A percentile compares a stretch with the other conserved stretches of the same genome.
phyloP scores from a whole-genome alignment of 2,888 invertebrate genomes.

The Ectropis crepuscularia region DNA sequence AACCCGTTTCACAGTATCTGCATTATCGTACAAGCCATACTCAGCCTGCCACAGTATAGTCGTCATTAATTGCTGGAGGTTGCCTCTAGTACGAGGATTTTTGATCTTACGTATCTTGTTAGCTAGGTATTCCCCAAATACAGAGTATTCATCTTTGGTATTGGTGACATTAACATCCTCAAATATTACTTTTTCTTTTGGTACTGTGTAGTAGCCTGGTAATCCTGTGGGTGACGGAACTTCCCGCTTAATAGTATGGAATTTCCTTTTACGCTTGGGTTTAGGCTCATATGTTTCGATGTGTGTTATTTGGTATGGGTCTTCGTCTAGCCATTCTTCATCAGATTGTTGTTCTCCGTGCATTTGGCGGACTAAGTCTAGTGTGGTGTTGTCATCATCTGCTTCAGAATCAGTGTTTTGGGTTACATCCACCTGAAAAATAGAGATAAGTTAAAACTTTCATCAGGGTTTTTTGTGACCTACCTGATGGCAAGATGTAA shows the following conservation, averaged over 20 bases:
- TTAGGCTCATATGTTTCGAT: constrained; percentile 65
- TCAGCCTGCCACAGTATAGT: constrained; percentile 79
- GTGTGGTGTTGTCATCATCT: constrained; percentile 56
- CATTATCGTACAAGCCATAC: constrained; percentile 72
- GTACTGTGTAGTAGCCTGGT: constrained; percentile 51
- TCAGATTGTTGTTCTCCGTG: constrained; percentile 61
- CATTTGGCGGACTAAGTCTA: constrained; percentile 68
- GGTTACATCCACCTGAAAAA: constrained; percentile 63
- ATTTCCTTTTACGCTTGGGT: constrained; percentile 57
- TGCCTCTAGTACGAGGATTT: constrained; percentile 64
- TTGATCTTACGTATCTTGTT: constrained; percentile 74
- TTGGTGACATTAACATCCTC: constrained; percentile 49
- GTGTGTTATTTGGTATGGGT: constrained; percentile 60
- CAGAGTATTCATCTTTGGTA: constrained; percentile 68
- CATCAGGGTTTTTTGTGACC: background rate
- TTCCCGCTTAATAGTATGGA: constrained; percentile 70
- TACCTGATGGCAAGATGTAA: background rate
- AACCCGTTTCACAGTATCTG: constrained; percentile 71
- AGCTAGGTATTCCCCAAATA: constrained; percentile 77
- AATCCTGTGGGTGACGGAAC: constrained; percentile 59
- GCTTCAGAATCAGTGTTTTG: constrained; percentile 62
- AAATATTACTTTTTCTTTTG: constrained; percentile 51
- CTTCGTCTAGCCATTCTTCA: constrained; percentile 79
- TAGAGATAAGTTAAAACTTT: background rate
- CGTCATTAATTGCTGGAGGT: constrained; percentile 75